A percentile compares a stretch with the other conserved stretches of the same genome.
phyloP scores from a whole-genome alignment of 2,888 invertebrate species.

The Eupithecia dodoneata region DNA sequence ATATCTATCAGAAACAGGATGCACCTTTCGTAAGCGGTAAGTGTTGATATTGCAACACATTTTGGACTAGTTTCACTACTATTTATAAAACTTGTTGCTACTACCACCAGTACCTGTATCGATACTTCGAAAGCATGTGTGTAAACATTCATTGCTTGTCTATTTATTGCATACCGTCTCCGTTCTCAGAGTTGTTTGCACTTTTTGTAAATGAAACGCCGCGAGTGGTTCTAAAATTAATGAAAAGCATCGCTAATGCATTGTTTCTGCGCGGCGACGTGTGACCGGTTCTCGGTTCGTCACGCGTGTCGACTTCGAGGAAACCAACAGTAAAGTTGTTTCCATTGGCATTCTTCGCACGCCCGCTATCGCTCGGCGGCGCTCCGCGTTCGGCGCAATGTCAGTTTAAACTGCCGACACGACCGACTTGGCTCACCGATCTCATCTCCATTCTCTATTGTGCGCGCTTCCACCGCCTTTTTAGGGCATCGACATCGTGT shows the following conservation, averaged over 20 bases:
- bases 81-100: conserved; percentile 47
- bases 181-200: conserved; percentile 52
- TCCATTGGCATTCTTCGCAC: conserved; percentile 76
- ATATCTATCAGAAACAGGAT: conserved; percentile 51
- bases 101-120: conserved; percentile 27
- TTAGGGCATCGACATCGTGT: conserved; percentile 43
- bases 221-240: conserved; percentile 63
- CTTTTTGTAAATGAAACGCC: conserved; percentile 61
- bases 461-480: conserved; percentile 50
- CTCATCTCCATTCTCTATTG: conserved; percentile 65
- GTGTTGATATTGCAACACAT: conserved; percentile 51
- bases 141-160: conserved; percentile 53
- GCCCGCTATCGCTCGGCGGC: conserved; percentile 55
- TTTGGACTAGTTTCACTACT: conserved; percentile 50
- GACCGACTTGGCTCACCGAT: conserved; percentile 49
- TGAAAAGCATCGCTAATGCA: conserved; percentile 72
- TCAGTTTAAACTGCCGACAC: conserved; percentile 50
- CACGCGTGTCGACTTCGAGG: conserved; percentile 75
- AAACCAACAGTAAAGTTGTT: conserved; percentile 78
- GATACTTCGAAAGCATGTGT: conserved; percentile 43
- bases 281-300: conserved; percentile 73
- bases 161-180: conserved; percentile 48
- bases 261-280: conserved; percentile 75
- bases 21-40: conserved; percentile 48
- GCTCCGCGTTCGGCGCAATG: conserved; percentile 48